Base-by-base conservation (phyloP, 2,888 invertebrate species). In the Eupithecia subumbrata region DNA sequence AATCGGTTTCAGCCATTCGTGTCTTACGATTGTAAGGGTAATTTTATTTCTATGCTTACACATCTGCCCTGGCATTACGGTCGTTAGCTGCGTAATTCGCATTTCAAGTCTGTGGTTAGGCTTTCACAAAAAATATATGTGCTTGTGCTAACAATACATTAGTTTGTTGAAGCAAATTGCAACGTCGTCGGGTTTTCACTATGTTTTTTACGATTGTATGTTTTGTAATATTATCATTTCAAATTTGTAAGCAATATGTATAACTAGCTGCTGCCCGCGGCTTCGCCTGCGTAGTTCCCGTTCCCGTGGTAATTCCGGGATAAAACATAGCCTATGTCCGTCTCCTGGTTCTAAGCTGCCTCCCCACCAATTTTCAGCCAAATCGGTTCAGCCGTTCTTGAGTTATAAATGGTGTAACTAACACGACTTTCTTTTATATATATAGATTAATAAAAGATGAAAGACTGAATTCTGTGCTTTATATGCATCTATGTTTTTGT, bases 401-500 rank as follows among this genome's bases (percentile, higher is more conserved):
- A n/a, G n/a, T n/a, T n/a, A n/a, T n/a, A n/a, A n/a, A n/a, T n/a
- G n/a, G n/a, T n/a, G n/a, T n/a, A n/a, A n/a, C n/a, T n/a, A n/a
- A n/a, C n/a, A n/a, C n/a, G n/a, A n/a, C n/a, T n/a, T n/a, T n/a
- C n/a, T n/a, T n/a, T n/a, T n/a, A n/a, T n/a, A n/a, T n/a, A n/a
- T n/a, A n/a, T n/a, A n/a, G n/a, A n/a, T 60, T 14, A 60, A 25
- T 60, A 3, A 22, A 60, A 25, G 25, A 14, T 60, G 4, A 22
- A 56, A 56, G 60, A 22, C 25, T 60, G 22, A 60, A 60, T 60
- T 60, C 60, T 5, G 30, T 14, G 37, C 56, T 69, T 66, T 60
- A 63, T 73, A 73, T 74, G 48, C 37, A 69, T 77, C 60, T 63
- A 69, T 69, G 73, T 71, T 74, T 25, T 68, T 72, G 64, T 64